Conservation (phyloP, 2,888 invertebrate species). For the Eupithecia pulchellata region DNA sequence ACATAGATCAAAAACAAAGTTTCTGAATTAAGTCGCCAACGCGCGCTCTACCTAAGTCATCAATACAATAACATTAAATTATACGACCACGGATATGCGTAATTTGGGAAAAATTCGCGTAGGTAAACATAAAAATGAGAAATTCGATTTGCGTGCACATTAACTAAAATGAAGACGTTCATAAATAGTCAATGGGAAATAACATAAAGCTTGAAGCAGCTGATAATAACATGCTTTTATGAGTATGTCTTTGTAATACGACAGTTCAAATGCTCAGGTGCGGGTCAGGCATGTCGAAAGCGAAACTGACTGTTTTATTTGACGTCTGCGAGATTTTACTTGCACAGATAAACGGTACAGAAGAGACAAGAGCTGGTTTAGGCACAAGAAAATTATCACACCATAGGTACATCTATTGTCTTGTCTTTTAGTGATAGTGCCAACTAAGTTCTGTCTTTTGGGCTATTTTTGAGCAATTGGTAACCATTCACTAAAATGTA, state of each 20-base stretch:
- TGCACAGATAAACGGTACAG: conserved; percentile 16
- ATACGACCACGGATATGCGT: conserved; percentile 37
- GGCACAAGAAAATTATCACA: too few species aligned
- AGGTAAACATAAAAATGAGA: neutral
- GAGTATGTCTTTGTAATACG: neutral
- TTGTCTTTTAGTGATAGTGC: neutral
- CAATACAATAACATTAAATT: conserved; percentile 38
- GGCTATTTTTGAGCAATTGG: neutral
- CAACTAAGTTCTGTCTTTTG: neutral
- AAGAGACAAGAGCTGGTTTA: conserved; percentile 2
- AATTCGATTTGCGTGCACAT: neutral
- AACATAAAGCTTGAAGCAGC: conserved; percentile 7
- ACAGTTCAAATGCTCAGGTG: conserved; percentile 11
- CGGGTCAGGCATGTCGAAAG: conserved; percentile 15
- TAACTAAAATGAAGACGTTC: neutral
- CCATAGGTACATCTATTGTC: too few species aligned
- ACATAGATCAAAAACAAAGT: neutral
- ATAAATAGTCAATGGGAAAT: conserved; percentile 9
- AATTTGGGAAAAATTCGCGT: neutral
- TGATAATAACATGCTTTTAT: conserved; percentile 3
- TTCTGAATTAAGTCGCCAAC: conserved; percentile 31
- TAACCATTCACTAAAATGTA: too few species aligned
- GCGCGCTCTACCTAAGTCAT: conserved; percentile 31
- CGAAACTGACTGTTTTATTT: conserved; percentile 17
- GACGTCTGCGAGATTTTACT: neutral